Percentiles rank a stretch among this genome's conserved stretches.
Conservation (phyloP, 2,113 vertebrate species). For the Ictalurus punctatus region DNA sequence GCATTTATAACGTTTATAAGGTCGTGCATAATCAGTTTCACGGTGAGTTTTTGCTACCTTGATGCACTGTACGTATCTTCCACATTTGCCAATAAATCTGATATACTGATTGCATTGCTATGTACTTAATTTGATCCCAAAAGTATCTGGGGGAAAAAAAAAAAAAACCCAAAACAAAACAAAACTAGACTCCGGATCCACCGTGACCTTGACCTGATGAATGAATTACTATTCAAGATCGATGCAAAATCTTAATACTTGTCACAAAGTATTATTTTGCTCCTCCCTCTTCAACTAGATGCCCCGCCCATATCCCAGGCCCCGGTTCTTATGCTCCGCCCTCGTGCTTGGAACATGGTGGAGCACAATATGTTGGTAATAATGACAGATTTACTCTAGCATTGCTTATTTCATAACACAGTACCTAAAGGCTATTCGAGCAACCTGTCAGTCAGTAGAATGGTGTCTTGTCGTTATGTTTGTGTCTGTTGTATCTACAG, state of each 20-base stretch:
- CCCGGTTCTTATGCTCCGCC: conserved; percentile 78
- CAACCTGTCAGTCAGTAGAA: neutral
- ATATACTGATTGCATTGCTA: neutral
- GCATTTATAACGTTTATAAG: conserved; percentile 72
- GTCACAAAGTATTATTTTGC: neutral
- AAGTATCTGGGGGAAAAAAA: neutral
- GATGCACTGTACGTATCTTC: neutral
- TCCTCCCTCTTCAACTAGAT: conserved; percentile 54
- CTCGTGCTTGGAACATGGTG: conserved; percentile 80
- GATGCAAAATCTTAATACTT: neutral
- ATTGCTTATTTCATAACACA: neutral
- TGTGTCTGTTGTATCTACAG: conserved; percentile 56
- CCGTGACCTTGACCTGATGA: neutral
- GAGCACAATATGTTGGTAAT: conserved; percentile 77
- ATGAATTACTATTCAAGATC: neutral
- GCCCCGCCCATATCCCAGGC: conserved; percentile 70
- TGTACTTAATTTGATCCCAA: neutral
- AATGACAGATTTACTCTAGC: neutral
- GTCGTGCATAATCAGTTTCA: conserved; percentile 68
- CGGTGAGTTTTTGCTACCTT: conserved; percentile 57
- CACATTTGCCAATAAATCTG: neutral
- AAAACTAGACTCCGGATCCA: neutral
- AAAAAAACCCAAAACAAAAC: neutral
- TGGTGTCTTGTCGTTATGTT: neutral
- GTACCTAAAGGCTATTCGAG: neutral